Evolutionary conservation across 2,113 vertebrate species (phyloP).

Genomic region (Urocitellus parryii): DNA sequence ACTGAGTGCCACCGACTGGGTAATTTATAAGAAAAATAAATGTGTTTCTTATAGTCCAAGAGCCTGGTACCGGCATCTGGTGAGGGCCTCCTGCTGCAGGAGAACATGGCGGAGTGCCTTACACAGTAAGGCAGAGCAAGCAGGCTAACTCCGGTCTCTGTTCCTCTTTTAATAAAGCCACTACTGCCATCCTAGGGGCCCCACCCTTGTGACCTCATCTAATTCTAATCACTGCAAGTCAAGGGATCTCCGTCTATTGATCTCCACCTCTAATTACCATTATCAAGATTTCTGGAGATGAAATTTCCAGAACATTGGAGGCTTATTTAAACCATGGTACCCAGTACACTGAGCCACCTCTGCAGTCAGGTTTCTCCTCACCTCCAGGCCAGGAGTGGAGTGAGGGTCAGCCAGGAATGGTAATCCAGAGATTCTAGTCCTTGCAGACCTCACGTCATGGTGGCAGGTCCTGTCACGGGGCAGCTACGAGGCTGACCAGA

Average conservation of each 20-base stretch:
- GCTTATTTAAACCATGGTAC: background rate
- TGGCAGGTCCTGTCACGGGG: background rate
- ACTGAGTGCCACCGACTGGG: background rate
- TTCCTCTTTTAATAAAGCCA: background rate
- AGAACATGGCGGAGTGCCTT: background rate
- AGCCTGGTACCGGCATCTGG: background rate
- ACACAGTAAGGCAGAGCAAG: too few relatives aligned
- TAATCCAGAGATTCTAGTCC: background rate
- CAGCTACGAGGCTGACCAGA: background rate
- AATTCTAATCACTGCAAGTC: background rate
- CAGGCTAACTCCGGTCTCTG: background rate
- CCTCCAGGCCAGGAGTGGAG: background rate
- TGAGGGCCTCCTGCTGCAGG: background rate
- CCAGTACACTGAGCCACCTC: background rate
- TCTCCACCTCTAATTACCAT: background rate
- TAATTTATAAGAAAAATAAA: background rate
- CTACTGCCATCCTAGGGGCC: background rate
- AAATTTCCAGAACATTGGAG: background rate
- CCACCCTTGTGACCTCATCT: too few relatives aligned
- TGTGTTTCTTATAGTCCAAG: background rate
- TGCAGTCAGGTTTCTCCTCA: background rate
- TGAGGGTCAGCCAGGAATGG: background rate
- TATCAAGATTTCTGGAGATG: background rate
- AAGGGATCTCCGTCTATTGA: too few relatives aligned
- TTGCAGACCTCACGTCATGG: background rate